Base-by-base conservation (phyloP, 2,888 invertebrate genomes). In the Autographa pulchrina region DNA sequence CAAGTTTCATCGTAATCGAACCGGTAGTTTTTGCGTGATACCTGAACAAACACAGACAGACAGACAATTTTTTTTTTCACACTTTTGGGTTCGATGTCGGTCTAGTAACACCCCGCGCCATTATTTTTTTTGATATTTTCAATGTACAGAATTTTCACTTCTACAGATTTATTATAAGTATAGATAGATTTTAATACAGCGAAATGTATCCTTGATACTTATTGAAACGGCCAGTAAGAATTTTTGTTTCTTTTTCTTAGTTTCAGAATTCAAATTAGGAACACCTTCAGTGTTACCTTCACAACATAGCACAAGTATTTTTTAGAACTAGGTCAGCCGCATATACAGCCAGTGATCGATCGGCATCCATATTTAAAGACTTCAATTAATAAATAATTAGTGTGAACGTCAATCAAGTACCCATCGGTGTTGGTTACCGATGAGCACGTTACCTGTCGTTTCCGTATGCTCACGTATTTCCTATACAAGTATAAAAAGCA, bases 381-480 rank as follows among this genome's bases (percentile, higher is more conserved):
- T 48, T n/a, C 0, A 48, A 48, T 48, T 48, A 48, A 56, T 20
- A 13, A 56, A 11, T 56, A 56, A 56, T 56, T 9, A 20, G 54
- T 56, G 11, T 13, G 25, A 56, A 56, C 20, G 20, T 25, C 20
- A 56, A 56, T 13, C 54, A 56, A 56, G 25, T 13, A 54, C 3
- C 20, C 54, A 62, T 62, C 60, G 38, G 62, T 65, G 31, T 64
- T 62, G 41, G 65, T 71, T 58, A 61, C 48, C 54, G 20, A 69
- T 58, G 66, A 65, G 18, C 41, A 32, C n/a, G 2, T 63, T 60
- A 52, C 66, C 31, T 35, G 48, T 18, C 43, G 25, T 73, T 78
- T 68, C 74, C 74, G 64, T 58, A 64, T 48, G 31, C 25, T 73
- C 54, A 65, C 62, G 31, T 8, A 48, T 25, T 56, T 56, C 54